These are phyloP conservation scores for Sciurus vulgaris DNA, from an alignment of 2,797 vertebrate species.

Conservation along the genomic window DNA sequence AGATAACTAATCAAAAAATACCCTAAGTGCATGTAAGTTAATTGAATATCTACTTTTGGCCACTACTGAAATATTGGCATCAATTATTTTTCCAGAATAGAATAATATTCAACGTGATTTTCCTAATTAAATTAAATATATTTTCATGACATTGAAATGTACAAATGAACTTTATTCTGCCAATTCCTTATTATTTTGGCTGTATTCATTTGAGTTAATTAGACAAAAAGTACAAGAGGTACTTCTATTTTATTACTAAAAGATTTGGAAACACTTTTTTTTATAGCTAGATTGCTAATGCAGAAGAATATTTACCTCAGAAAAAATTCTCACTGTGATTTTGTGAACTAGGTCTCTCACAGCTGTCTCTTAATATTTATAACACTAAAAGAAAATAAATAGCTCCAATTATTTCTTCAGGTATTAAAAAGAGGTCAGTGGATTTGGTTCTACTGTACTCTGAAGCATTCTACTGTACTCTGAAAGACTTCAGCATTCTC, in stretches of 20 bases:
- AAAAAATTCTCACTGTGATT: not conserved
- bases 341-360: not conserved
- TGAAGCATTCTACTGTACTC: not conserved
- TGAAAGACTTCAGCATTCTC: not conserved
- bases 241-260: slow-evolving; percentile 1
- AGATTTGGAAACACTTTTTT: not conserved
- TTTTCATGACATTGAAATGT: not conserved
- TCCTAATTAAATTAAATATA: slow-evolving; percentile 10
- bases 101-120: not conserved
- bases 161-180: not conserved
- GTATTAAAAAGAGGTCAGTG: not conserved
- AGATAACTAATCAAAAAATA: not conserved
- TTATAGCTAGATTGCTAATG: not conserved
- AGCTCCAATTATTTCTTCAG: not conserved
- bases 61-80: not conserved
- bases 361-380: not conserved
- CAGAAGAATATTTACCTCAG: not conserved
- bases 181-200: slow-evolving; percentile 14
- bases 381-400: not conserved
- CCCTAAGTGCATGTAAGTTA: not conserved
- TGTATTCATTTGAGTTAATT: not conserved
- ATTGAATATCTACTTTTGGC: not conserved
- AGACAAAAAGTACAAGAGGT: not conserved
- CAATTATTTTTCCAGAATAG: not conserved
- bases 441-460: not conserved